Percentiles rank a stretch among this genome's conserved stretches.
phyloP scores from a whole-genome alignment of 1,140 invertebrate species.

The Caenorhabditis brenneri region DNA sequence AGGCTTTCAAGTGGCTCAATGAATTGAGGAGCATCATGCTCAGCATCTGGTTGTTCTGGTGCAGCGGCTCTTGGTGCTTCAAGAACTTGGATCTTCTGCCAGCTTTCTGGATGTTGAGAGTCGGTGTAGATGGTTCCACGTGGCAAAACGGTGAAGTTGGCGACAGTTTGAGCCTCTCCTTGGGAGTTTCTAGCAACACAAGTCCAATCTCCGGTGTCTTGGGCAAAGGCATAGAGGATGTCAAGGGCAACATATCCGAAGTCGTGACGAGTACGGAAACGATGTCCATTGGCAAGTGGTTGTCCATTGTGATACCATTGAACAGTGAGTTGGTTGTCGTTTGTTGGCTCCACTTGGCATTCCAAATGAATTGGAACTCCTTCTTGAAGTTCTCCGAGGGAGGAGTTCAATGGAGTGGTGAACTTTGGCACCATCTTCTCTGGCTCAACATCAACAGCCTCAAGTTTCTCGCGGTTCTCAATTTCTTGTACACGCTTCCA shows the following conservation, averaged over 20 bases:
- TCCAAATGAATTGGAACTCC: conserved; percentile 91
- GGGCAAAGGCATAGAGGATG: conserved; percentile 83
- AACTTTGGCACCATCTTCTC: conserved; percentile 79
- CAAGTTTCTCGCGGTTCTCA: conserved; percentile 81
- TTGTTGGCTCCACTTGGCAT: conserved; percentile 91
- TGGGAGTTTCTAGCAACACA: conserved; percentile 75
- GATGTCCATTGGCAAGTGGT: conserved; percentile 83
- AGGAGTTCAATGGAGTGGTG: conserved; percentile 71
- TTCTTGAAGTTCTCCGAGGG: conserved; percentile 74
- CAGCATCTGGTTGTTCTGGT: conserved; percentile 48
- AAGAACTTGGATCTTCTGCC: conserved; percentile 82
- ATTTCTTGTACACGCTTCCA: conserved; percentile 86
- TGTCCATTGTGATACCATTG: conserved; percentile 92
- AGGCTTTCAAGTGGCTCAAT: conserved; percentile 60
- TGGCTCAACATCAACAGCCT: conserved; percentile 66
- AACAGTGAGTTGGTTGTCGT: conserved; percentile 87
- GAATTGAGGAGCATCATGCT: conserved; percentile 62
- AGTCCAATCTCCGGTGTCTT: conserved; percentile 85
- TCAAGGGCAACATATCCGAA: conserved; percentile 89
- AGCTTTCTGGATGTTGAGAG: conserved; percentile 87
- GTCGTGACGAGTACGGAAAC: conserved; percentile 88
- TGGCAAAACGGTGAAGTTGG: conserved; percentile 60
- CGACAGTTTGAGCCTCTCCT: conserved; percentile 77
- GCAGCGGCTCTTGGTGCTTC: conserved; percentile 61
- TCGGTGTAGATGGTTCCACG: conserved; percentile 79